Conservation (phyloP, 2,888 invertebrate genomes). For the Drosophila trichaetosa region DNA sequence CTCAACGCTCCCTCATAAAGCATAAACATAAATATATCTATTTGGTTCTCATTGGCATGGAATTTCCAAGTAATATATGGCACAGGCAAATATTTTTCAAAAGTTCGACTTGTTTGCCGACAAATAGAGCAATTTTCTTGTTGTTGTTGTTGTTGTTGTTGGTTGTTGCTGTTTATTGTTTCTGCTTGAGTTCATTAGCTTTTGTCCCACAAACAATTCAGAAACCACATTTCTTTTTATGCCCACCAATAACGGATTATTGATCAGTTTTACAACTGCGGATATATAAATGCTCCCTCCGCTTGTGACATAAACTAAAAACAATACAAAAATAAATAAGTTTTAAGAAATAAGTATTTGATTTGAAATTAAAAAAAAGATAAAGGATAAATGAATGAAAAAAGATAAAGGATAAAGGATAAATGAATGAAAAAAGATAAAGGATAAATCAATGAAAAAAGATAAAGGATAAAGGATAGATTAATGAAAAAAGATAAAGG, state of each 20-base stretch:
- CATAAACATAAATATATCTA: constrained; percentile 29
- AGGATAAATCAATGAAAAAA: too few relatives aligned
- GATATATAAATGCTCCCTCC: background rate
- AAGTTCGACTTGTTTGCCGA: constrained; percentile 61
- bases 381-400: too few relatives aligned
- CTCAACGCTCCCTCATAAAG: constrained; percentile 12
- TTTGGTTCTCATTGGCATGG: constrained; percentile 41
- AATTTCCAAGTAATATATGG: constrained; percentile 63
- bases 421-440: too few relatives aligned
- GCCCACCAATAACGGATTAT: background rate
- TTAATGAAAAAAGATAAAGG: too few relatives aligned
- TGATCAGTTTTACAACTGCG: background rate
- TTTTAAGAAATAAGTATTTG: rapidly evolving
- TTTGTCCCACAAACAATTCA: constrained; percentile 67
- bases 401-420: background rate
- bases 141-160: constrained; percentile 33
- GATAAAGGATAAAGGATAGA: too few relatives aligned
- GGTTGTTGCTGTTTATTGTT: constrained; percentile 24
- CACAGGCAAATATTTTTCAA: constrained; percentile 69
- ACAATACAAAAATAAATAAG: background rate
- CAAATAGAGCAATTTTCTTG: constrained; percentile 54
- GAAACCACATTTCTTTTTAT: constrained; percentile 45
- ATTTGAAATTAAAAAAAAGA: background rate
- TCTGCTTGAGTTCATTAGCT: constrained; percentile 66
- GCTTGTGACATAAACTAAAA: background rate